These are phyloP conservation scores for Urocitellus parryii DNA, from an alignment of 2,113 vertebrate genomes.

Conservation along the genomic window DNA sequence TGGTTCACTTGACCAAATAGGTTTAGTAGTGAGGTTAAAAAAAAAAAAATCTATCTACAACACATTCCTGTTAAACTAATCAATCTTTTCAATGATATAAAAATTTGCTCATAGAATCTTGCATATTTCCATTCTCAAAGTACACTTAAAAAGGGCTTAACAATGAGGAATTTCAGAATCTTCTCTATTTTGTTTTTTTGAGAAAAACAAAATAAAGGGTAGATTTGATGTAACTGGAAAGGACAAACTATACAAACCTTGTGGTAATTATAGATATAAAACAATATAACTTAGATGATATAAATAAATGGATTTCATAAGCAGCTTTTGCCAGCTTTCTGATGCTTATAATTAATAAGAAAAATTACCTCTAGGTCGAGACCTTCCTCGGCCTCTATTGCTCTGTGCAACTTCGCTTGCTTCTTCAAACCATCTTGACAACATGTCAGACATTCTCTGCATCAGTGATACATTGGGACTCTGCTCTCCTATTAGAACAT, in stretches of 20 bases:
- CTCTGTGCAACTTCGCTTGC: slow-evolving; percentile 97
- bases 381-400: slow-evolving; percentile 93
- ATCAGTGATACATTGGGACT: slow-evolving; percentile 98
- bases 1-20: neutral
- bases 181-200: neutral
- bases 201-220: slow-evolving; percentile 5
- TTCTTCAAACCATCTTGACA: slow-evolving; percentile 99
- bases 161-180: neutral
- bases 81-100: neutral
- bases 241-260: neutral
- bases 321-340: neutral
- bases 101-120: neutral
- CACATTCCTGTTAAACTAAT: slow-evolving; percentile 47
- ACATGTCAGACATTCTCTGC: slow-evolving; percentile 99
- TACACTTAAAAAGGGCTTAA: slow-evolving; percentile 17
- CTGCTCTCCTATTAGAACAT: slow-evolving; percentile 92
- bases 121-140: neutral
- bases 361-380: slow-evolving; percentile 92
- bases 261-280: neutral
- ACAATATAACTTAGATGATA: neutral
- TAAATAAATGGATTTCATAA: neutral
- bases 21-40: neutral
- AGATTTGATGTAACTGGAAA: neutral
- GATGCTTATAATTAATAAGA: neutral
- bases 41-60: neutral